These are phyloP conservation scores for Matsumyia berberina DNA, from an alignment of 2,888 invertebrate species.

Conservation along the genomic window DNA sequence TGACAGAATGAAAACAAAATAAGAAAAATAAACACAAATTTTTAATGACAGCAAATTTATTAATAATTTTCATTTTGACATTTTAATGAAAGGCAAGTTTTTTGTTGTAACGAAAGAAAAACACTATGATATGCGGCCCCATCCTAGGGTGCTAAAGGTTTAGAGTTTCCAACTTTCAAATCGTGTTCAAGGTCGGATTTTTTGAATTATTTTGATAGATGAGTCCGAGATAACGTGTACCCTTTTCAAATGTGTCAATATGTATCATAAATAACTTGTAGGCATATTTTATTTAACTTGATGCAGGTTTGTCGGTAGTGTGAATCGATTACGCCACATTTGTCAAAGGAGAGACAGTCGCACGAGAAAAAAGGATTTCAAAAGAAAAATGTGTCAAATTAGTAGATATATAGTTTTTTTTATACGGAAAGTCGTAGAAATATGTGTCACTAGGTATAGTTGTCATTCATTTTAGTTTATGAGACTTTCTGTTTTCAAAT, in stretches of 20 bases:
- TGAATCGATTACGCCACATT: background rate
- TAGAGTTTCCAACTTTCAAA: background rate
- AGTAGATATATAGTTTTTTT: too few relatives aligned
- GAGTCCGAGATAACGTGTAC: constrained; percentile 9
- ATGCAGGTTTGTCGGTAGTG: constrained; percentile 26
- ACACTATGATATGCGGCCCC: too few relatives aligned
- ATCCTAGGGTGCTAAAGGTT: background rate
- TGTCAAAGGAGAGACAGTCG: background rate
- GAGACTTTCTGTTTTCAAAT: too few relatives aligned
- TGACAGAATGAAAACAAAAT: too few relatives aligned
- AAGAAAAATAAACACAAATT: background rate
- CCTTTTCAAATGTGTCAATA: constrained; percentile 49
- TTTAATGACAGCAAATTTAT: constrained; percentile 28
- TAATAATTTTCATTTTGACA: constrained; percentile 39
- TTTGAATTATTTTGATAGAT: background rate
- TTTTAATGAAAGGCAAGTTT: constrained; percentile 13
- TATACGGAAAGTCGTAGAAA: too few relatives aligned
- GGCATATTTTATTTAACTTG: constrained; percentile 25
- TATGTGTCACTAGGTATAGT: too few relatives aligned
- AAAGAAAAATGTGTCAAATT: constrained; percentile 16
- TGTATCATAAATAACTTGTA: constrained; percentile 33
- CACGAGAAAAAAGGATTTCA: background rate
- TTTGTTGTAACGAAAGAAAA: background rate
- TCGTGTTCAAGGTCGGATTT: background rate
- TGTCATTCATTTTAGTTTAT: too few relatives aligned